Evolutionary conservation across 2,888 invertebrate species (phyloP).

Genomic region (Mystacides longicornis): DNA sequence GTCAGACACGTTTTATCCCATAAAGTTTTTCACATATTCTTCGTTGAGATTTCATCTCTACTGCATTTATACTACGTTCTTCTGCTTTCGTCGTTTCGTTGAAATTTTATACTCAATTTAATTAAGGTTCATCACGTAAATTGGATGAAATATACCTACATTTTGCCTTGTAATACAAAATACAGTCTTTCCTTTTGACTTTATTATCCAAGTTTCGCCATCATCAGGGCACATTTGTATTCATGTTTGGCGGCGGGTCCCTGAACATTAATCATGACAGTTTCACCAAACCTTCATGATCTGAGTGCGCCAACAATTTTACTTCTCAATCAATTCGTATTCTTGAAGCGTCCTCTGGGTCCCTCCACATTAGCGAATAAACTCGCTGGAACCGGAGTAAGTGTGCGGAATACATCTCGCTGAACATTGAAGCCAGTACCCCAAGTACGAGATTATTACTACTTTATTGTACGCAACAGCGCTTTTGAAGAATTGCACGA

Average conservation of each 20-base stretch:
- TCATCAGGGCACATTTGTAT: too few relatives aligned
- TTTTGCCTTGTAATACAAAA: not conserved
- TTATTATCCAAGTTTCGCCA: not conserved
- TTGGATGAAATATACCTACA: not conserved
- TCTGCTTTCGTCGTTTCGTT: too few relatives aligned
- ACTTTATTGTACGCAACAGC: not conserved
- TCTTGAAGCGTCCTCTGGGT: conserved; percentile 2
- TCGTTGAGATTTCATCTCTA: too few relatives aligned
- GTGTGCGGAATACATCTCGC: not conserved
- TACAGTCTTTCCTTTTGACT: not conserved
- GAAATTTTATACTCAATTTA: not conserved
- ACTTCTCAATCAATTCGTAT: conserved; percentile 4
- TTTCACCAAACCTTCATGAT: conserved; percentile 2
- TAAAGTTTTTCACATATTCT: too few relatives aligned
- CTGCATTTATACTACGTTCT: too few relatives aligned
- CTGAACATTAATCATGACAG: not conserved
- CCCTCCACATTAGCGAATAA: conserved; percentile 17
- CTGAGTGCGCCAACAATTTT: not conserved
- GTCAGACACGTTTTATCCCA: too few relatives aligned
- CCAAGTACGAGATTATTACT: not conserved
- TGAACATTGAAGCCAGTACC: not conserved
- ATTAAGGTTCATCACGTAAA: not conserved
- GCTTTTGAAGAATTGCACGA: too few relatives aligned
- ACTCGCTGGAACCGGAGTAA: conserved; percentile 7
- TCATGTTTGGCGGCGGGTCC: not conserved